Evolutionary conservation across 92 coral and sea anemone species (phyloP).

Genomic region (Isaurus tuberculatus): DNA sequence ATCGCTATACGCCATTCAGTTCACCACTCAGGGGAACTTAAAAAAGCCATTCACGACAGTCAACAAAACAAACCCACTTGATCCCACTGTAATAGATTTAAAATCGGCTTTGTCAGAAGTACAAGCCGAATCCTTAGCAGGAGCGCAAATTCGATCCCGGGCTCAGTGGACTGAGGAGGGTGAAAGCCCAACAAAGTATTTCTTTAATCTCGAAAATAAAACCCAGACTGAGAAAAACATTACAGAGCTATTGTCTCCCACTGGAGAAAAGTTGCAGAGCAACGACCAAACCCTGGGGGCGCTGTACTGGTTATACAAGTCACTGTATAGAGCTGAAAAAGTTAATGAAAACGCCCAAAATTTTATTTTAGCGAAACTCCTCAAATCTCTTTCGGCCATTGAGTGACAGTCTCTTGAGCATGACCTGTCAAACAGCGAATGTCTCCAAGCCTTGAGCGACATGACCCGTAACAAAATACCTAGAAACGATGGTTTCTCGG

Average conservation of each 20-base stretch:
- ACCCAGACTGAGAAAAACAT: not conserved
- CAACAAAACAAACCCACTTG: not conserved
- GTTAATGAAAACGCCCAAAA: conserved; percentile 7
- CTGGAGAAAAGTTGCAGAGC: not conserved
- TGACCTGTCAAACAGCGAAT: conserved; percentile 4
- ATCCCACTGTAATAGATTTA: not conserved
- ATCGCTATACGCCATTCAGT: not conserved
- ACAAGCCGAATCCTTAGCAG: not conserved
- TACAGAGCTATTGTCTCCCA: not conserved
- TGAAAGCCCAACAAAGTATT: conserved; percentile 1
- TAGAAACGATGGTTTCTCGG: too few species aligned
- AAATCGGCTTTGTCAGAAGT: not conserved
- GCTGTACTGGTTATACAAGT: conserved; percentile 27
- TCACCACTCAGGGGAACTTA: not conserved
- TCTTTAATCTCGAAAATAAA: not conserved
- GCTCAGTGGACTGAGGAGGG: conserved; percentile 7
- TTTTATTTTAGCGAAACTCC: not conserved
- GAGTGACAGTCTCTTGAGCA: not conserved
- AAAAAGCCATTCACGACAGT: not conserved
- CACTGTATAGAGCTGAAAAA: conserved; percentile 24
- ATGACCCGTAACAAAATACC: not conserved
- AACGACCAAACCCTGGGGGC: not conserved
- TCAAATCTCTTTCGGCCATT: not conserved
- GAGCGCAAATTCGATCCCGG: not conserved
- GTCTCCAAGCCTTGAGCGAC: not conserved